Conservation (phyloP, 2,888 invertebrate species). For the Tipula helvola region DNA sequence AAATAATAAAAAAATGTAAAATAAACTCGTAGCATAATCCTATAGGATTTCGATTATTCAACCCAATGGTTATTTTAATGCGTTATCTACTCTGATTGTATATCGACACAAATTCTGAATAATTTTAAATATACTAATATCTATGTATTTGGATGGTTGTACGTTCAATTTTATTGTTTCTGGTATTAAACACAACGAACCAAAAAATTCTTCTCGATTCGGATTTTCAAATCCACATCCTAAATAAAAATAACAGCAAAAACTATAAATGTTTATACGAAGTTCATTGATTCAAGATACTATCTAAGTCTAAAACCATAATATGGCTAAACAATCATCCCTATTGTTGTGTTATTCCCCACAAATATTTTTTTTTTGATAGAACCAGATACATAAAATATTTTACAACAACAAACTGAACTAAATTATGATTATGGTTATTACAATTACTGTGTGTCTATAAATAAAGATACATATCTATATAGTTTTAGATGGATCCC, state of each 20-base stretch:
- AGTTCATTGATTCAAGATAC: neutral
- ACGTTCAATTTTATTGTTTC: neutral
- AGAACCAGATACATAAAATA: neutral
- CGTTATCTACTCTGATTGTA: neutral
- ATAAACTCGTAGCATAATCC: neutral
- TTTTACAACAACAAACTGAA: neutral
- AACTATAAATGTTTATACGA: neutral
- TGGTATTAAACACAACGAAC: neutral
- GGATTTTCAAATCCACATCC: neutral
- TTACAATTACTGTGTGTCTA: neutral
- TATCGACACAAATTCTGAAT: neutral
- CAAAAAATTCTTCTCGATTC: neutral
- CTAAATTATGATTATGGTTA: neutral
- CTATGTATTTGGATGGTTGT: neutral
- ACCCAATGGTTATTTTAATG: neutral
- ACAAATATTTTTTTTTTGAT: neutral
- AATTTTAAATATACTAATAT: neutral
- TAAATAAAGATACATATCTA: neutral
- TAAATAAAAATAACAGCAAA: neutral
- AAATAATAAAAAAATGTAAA: neutral
- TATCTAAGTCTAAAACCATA: neutral
- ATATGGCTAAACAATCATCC: neutral
- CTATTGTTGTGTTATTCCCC: neutral
- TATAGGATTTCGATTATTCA: neutral
- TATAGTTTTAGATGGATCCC: neutral